Evolutionary conservation across 2,888 invertebrate genomes (phyloP).

Genomic region (Liopterus haemorrhoidalis): DNA sequence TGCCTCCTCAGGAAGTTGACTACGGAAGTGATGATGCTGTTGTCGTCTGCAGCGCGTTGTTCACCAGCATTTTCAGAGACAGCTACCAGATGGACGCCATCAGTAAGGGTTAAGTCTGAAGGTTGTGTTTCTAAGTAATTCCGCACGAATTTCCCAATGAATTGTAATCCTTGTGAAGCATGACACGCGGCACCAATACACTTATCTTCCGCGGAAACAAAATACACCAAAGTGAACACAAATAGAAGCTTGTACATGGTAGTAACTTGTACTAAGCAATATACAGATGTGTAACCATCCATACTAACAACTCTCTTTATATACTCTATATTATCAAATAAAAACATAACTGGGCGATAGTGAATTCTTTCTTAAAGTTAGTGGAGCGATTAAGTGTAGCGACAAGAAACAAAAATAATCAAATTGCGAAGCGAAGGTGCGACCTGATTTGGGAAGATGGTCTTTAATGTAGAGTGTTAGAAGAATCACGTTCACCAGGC

Average conservation of each 20-base stretch:
- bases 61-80: constrained; percentile 47
- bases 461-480: no score
- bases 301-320: no score
- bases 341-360: constrained; percentile 23
- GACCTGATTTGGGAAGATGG: constrained; percentile 19
- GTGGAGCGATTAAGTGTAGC: constrained; percentile 21
- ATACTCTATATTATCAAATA: constrained; percentile 20
- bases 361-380: constrained; percentile 24
- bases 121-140: constrained; percentile 49
- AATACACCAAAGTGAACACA: constrained; percentile 20
- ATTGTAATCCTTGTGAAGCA: constrained; percentile 50
- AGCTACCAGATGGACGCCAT: constrained; percentile 59
- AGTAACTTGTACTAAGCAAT: constrained; percentile 19
- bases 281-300: constrained; percentile 23
- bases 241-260: constrained; percentile 21
- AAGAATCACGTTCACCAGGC: no score
- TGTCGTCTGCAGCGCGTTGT: constrained; percentile 50
- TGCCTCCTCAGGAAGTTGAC: constrained; percentile 65
- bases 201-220: constrained; percentile 19
- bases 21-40: constrained; percentile 53
- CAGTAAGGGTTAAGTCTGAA: constrained; percentile 54
- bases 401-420: constrained; percentile 22
- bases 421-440: constrained; percentile 22
- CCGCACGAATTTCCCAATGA: constrained; percentile 49
- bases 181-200: constrained; percentile 31